phyloP scores from a whole-genome alignment of 2,888 invertebrate genomes.

The Nomada ruficornis region DNA sequence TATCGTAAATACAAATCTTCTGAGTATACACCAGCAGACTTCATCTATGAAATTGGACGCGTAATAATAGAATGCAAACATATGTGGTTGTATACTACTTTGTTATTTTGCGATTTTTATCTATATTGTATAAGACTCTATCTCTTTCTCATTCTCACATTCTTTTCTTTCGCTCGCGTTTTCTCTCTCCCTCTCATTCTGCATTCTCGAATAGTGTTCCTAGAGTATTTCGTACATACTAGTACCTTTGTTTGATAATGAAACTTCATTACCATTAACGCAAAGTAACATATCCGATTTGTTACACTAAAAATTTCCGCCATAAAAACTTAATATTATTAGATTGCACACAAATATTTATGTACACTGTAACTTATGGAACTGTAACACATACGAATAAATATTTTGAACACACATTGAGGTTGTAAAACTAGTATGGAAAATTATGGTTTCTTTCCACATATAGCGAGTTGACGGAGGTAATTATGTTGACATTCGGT shows the following conservation, averaged over 20 bases:
- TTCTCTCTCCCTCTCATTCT: neutral
- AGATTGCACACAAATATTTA: constrained; percentile 58
- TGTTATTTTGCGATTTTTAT: constrained; percentile 18
- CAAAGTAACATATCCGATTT: constrained; percentile 31
- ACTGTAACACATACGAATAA: constrained; percentile 51
- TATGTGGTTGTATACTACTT: constrained; percentile 24
- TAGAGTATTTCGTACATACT: constrained; percentile 23
- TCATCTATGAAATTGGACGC: neutral
- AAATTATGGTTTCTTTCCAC: constrained; percentile 21
- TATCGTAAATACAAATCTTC: constrained; percentile 24
- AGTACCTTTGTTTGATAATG: constrained; percentile 20
- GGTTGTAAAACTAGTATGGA: constrained; percentile 26
- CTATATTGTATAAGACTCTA: constrained; percentile 12
- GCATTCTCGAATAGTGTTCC: neutral
- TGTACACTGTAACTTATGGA: constrained; percentile 46
- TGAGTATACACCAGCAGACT: neutral
- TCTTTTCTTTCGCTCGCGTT: neutral
- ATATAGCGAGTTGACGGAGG: constrained; percentile 77
- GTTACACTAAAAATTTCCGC: constrained; percentile 16
- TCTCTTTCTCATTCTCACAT: neutral
- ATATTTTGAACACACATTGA: constrained; percentile 52
- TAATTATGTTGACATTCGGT: constrained; percentile 85
- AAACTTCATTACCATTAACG: constrained; percentile 15
- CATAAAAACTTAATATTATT: constrained; percentile 38
- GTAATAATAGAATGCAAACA: constrained; percentile 14